Evolutionary conservation across 2,113 vertebrate species (phyloP).

Genomic region (Myotis brandtii): DNA sequence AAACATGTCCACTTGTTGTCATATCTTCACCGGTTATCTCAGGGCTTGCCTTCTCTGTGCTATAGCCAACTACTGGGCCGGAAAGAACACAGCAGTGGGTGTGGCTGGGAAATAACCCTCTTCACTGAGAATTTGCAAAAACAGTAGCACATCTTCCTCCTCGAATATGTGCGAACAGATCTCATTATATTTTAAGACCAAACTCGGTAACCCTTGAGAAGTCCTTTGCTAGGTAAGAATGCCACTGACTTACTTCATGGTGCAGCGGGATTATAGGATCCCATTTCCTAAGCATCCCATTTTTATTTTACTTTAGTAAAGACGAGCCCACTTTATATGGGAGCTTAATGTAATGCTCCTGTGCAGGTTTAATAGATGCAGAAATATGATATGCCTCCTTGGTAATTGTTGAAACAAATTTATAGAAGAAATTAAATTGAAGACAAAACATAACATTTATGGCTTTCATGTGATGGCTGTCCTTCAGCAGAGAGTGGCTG

Average conservation of each 20-base stretch:
- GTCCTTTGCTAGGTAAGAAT: neutral
- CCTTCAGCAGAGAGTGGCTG: neutral
- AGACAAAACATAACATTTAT: conserved; percentile 20
- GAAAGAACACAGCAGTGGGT: conserved; percentile 73
- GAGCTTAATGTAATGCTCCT: conserved; percentile 9
- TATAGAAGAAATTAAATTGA: conserved; percentile 50
- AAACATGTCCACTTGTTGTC: conserved; percentile 86
- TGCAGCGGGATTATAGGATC: neutral
- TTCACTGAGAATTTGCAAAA: conserved; percentile 52
- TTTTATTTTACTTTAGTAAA: neutral
- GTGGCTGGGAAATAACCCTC: conserved; percentile 72
- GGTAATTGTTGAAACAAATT: conserved; percentile 42
- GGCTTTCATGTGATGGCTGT: neutral
- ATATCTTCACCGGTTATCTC: conserved; percentile 85
- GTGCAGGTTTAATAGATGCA: neutral
- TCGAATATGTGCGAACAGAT: neutral
- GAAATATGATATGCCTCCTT: conserved; percentile 36
- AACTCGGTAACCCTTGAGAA: neutral
- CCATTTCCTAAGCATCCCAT: neutral
- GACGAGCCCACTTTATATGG: neutral
- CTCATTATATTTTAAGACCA: neutral
- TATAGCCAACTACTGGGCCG: conserved; percentile 68
- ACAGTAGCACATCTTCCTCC: neutral
- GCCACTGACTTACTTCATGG: neutral
- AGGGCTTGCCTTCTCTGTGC: conserved; percentile 73